These are phyloP conservation scores for Miniopterus natalensis DNA, from an alignment of 2,113 vertebrate species.

Conservation along the genomic window DNA sequence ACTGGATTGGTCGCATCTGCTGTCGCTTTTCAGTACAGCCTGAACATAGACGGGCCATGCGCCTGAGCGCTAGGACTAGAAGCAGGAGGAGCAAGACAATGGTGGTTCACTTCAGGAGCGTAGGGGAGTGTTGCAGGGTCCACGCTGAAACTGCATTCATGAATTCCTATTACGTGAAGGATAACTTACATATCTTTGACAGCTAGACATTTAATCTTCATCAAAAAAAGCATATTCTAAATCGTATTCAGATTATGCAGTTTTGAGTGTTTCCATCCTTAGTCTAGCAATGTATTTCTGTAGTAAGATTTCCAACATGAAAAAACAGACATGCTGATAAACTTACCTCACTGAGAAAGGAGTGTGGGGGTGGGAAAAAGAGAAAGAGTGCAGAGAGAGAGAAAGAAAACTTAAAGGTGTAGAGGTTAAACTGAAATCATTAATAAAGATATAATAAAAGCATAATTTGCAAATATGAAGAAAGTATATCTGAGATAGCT, in stretches of 20 bases:
- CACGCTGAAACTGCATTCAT: neutral
- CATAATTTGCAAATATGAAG: neutral
- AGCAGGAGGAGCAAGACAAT: neutral
- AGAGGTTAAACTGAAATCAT: conserved; percentile 29
- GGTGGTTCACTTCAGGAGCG: neutral
- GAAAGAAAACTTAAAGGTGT: neutral
- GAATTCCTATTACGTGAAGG: neutral
- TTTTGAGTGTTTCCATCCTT: conserved; percentile 16
- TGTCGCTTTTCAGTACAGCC: too few species aligned
- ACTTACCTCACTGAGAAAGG: neutral
- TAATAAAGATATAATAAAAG: conserved; percentile 26
- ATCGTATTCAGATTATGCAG: neutral
- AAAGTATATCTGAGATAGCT: neutral
- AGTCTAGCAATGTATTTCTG: neutral
- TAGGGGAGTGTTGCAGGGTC: neutral
- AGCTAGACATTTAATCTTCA: neutral
- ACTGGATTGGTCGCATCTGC: neutral
- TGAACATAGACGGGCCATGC: neutral
- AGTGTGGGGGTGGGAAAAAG: neutral
- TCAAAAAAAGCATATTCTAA: neutral
- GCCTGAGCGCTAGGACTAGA: neutral
- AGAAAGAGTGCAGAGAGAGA: neutral
- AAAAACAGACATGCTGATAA: neutral
- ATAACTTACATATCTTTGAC: neutral
- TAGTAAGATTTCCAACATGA: conserved; percentile 5